Percentiles rank a stretch among this genome's conserved stretches.
phyloP scores from a whole-genome alignment of 2,797 vertebrate species.

The Gallinago nigripennis region DNA sequence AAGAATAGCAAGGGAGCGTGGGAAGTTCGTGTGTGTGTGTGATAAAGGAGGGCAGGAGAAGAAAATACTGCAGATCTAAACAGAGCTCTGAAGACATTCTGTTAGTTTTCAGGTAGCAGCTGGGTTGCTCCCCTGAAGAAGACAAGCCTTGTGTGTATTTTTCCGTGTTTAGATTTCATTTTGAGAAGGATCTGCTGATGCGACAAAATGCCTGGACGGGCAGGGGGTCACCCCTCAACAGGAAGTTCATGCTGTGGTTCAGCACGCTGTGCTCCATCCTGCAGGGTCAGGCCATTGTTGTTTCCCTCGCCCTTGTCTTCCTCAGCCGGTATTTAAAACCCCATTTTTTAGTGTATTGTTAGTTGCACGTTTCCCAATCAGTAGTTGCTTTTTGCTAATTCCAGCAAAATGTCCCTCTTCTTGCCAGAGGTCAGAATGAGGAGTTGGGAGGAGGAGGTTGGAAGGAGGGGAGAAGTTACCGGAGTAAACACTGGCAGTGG shows the following conservation, averaged over 20 bases:
- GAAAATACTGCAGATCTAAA: neutral
- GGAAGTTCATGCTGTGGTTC: neutral
- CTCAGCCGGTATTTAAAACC: neutral
- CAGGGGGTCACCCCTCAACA: neutral
- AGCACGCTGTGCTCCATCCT: fast-evolving
- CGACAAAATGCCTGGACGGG: fast-evolving
- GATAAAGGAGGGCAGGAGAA: neutral
- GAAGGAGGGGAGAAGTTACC: neutral
- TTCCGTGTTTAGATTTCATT: neutral
- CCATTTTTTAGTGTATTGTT: neutral
- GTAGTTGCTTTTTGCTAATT: neutral
- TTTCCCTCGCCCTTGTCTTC: neutral
- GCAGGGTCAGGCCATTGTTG: neutral
- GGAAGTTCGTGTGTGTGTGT: neutral
- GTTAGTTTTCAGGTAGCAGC: neutral
- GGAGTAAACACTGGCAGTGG: neutral
- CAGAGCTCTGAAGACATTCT: neutral
- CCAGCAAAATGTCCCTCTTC: neutral
- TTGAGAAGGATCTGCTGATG: neutral
- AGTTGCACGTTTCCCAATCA: neutral
- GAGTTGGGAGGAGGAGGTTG: neutral
- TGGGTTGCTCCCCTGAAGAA: neutral
- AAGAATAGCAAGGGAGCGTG: neutral
- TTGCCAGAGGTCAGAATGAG: neutral
- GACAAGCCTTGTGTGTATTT: neutral